Percentiles rank a stretch among this genome's conserved stretches.
These are phyloP conservation scores for Dione vanillae DNA, from an alignment of 2,888 invertebrate species.

Conservation along the genomic window DNA sequence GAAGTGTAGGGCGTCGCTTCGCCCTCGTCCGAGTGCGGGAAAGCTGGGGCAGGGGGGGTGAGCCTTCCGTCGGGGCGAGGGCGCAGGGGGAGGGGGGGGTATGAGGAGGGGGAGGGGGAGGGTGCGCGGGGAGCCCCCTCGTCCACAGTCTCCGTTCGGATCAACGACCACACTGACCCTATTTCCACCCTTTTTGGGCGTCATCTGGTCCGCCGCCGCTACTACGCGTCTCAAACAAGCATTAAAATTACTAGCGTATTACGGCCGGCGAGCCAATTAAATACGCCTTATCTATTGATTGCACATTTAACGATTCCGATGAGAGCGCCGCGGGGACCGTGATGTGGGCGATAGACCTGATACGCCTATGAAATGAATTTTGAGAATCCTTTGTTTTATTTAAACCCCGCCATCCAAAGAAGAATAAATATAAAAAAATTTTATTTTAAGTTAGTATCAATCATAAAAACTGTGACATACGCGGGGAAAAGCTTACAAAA, in stretches of 20 bases:
- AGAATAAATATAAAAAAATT: not conserved
- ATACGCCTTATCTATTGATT: constrained; percentile 59
- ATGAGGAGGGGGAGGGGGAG: constrained; percentile 50
- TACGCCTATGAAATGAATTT: constrained; percentile 18
- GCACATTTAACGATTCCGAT: constrained; percentile 54
- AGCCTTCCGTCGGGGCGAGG: constrained; percentile 51
- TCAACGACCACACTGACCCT: constrained; percentile 81
- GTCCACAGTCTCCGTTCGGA: constrained; percentile 65
- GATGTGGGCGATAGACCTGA: constrained; percentile 27
- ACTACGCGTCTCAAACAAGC: constrained; percentile 67
- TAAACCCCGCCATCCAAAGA: not conserved
- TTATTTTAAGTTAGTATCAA: constrained; percentile 3
- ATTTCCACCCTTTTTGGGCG: constrained; percentile 76
- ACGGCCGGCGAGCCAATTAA: constrained; percentile 57
- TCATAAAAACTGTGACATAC: not conserved
- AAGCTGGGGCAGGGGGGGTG: constrained; percentile 59
- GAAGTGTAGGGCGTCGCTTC: constrained; percentile 71
- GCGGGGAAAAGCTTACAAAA: not conserved
- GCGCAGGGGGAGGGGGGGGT: constrained; percentile 47
- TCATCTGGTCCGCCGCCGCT: constrained; percentile 77
- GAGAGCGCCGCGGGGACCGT: constrained; percentile 32
- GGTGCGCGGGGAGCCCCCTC: constrained; percentile 49
- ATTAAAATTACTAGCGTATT: constrained; percentile 55
- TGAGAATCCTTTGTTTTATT: constrained; percentile 14
- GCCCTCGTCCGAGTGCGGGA: constrained; percentile 78